Evolutionary conservation across 64 coral and sea anemone genomes (phyloP), one percentile per base, ranked within the genome.

Genomic region (Pachyseris speciosa): DNA sequence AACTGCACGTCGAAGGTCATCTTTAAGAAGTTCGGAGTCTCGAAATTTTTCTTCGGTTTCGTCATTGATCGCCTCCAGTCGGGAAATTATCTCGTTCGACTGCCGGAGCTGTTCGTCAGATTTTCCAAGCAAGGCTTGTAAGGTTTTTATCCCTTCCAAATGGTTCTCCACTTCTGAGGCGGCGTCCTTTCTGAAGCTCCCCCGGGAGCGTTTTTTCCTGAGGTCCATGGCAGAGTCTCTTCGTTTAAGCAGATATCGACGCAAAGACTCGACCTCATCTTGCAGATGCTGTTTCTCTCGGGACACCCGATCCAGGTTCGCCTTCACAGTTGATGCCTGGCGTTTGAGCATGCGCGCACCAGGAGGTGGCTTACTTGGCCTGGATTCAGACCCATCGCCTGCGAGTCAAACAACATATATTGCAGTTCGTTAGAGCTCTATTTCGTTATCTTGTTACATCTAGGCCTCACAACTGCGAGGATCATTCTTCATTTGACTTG

Each of bases 251-350:
- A 92, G 39, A 28, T 92, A 92, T 45, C 83, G 80, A 1, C 50
- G 37, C 30, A 92, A 39, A 31, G 78, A 84, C 26, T 80, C 89
- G 3, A 92, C 89, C 16, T 92, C 89, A 67, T 84, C 66, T 75
- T 92, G 65, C 10, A 92, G 83, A 52, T 92, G 89, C 36, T 84
- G 89, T 75, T 92, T 92, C 30, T 92, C 89, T 36, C 89, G 34
- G 50, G 20, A 79, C 1, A 92, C 79, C 13, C 89, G 77, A 74
- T 92, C 89, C 25, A 92, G 80, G 43, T 92, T 92, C 0, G 83
- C 72, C 36, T 83, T 77, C 19, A 84, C 78, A 64, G 69, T 84
- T 7, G 89, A 92, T 15, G 89, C 89, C 48, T 77, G 66, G 20
- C 89, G 66, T 31, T 92, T 80, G 0, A 92, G 51, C 22, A 92